Evolutionary conservation across 2,888 invertebrate species (phyloP), one percentile per base, ranked within the genome.

Genomic region (Tortrix viridana): DNA sequence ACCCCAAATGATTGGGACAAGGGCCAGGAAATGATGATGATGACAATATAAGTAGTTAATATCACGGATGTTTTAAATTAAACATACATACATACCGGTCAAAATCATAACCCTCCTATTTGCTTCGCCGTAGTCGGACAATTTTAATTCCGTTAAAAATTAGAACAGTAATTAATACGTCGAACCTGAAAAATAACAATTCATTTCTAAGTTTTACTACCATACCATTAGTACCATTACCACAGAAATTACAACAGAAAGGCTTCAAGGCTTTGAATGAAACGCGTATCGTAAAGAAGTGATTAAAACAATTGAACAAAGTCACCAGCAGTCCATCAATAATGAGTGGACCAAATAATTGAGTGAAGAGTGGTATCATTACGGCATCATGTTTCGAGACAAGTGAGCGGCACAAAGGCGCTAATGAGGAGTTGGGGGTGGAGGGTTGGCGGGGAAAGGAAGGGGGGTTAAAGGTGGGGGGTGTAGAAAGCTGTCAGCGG

Each of bases 401-500:
- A 89, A 89, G 88, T 85, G 86, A 87, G 87, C 86, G 87, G 86
- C 84, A 89, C 88, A 89, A 89, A 90, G 88, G 90, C 88, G 89
- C 86, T 90, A 90, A 91, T 90, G 92, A 90, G 89, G 89, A 85
- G 85, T 85, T 81, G 80, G 79, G 71, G 68, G 71, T 65, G 55
- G 71, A 18, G 55, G 66, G 61, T 68, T 62, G 70, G 50, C 56
- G 58, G 74, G 60, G 64, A 57, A 60, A 60, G 64, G 54, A 61
- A 49, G 26, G 67, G 50, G 64, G 69, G 3, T 7, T 12, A 9
- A 12, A 12, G 12, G 32, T 32, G 76, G 84, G 83, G 81, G 84
- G 82, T 80, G 84, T 82, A 85, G 89, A 88, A 89, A 87, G 89
- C 90, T 91, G 91, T 90, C 90, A 90, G 89, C 89, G 91, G 91